Conservation (phyloP, 2,797 vertebrate species). For the Rallus crepitans region DNA sequence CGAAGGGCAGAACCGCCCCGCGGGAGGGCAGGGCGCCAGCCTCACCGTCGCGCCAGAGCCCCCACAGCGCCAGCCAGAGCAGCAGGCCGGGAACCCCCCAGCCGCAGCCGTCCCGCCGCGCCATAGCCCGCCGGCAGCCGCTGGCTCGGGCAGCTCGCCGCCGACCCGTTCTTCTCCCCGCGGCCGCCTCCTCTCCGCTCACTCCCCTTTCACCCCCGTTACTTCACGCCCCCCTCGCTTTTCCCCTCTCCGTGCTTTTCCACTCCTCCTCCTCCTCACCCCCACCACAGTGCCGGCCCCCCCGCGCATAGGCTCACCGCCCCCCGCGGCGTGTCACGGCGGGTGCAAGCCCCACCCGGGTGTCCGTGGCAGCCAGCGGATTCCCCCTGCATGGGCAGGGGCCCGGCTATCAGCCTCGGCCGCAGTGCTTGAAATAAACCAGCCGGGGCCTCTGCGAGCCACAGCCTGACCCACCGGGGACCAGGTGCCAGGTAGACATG, state of each 20-base stretch:
- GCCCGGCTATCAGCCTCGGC: too few species aligned
- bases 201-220: not conserved
- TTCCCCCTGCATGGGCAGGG: not conserved
- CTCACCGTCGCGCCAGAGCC: slow-evolving; percentile 3
- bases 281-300: not conserved
- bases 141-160: not conserved
- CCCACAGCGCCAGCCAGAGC: not conserved
- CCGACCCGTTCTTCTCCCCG: not conserved
- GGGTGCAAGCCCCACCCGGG: not conserved
- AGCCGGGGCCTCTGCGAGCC: too few species aligned
- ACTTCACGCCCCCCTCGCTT: not conserved
- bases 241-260: not conserved
- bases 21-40: slow-evolving; percentile 68
- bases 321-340: not conserved
- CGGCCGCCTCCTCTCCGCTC: not conserved
- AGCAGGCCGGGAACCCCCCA: not conserved
- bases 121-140: not conserved
- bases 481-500: rapidly evolving
- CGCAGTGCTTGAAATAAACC: not conserved
- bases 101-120: not conserved
- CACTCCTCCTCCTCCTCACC: not conserved
- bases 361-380: rapidly evolving
- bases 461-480: not conserved
- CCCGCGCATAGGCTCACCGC: not conserved
- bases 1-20: slow-evolving; percentile 80